Conservation (phyloP, 2,113 vertebrate species). For the Cinclus mexicanus region DNA sequence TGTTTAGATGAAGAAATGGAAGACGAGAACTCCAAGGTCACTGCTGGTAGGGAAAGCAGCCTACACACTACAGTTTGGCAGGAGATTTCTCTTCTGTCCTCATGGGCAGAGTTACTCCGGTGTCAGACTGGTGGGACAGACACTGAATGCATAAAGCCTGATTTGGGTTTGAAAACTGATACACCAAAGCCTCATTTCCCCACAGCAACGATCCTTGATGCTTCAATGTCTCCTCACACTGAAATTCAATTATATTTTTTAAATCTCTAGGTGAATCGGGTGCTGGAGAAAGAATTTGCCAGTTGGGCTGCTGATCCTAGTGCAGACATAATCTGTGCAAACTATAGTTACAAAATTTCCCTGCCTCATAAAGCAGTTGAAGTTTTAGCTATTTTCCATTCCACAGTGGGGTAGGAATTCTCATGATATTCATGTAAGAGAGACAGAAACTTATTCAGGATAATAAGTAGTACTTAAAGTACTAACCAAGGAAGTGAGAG, state of each 20-base stretch:
- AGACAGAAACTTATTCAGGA: conserved; percentile 16
- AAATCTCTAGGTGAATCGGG: background rate
- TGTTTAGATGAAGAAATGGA: background rate
- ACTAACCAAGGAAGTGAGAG: background rate
- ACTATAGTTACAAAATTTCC: background rate
- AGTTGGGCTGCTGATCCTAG: background rate
- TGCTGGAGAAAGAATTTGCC: background rate
- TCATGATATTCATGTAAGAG: background rate
- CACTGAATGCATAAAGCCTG: background rate
- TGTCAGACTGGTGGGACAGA: background rate
- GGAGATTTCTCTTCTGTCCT: background rate
- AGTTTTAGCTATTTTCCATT: conserved; percentile 5
- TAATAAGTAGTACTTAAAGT: background rate
- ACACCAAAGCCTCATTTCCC: background rate
- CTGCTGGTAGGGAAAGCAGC: background rate
- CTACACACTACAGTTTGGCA: background rate
- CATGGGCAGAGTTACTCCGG: background rate
- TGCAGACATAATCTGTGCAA: background rate
- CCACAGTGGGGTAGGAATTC: background rate
- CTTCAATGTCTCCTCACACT: background rate
- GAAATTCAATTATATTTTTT: conserved; percentile 29
- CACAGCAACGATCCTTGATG: background rate
- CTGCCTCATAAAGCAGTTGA: background rate
- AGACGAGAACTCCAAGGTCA: background rate
- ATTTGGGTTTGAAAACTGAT: conserved; percentile 1